Evolutionary conservation across 2,113 vertebrate species (phyloP), one percentile per base, ranked within the genome.

Genomic region (Pterocles orientalis): DNA sequence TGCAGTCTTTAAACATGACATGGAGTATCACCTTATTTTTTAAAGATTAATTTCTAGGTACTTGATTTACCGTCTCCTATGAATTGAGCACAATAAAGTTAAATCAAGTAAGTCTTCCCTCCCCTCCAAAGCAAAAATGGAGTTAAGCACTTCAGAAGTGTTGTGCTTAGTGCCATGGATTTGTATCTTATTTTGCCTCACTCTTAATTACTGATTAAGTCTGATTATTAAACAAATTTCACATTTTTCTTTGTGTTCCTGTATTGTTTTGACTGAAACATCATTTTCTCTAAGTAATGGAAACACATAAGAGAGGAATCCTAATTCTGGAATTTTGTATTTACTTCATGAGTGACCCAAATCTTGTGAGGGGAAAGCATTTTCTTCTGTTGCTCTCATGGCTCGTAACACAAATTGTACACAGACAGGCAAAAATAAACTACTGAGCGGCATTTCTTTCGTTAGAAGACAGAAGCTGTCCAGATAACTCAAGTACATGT

Each of bases 191-290:
- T 65, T 89, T 71, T 75, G 39, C 20, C 34, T 86, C n/a, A 20
- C 36, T 66, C n/a, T 9, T 16, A 88, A 75, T 58, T 83, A 68
- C 43, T 45, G 83, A 86, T 75, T 71, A 71, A 39, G 75, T 64
- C 28, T 14, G 10, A 26, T 66, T 90, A 84, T 87, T 91, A 87
- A 76, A 88, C 5, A 86, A 82, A 89, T 48, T n/a, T 68, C 43
- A 71, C 53, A 25, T 73, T 61, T 90, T 88, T 47, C 15, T 88
- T 92, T 75, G 29, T 68, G 43, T 57, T 60, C 20, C 34, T 56
- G 8, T 41, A 91, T 68, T 71, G 56, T 58, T 94, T 94, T 89
- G 80, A 95, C 83, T 68, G 65, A 70, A 94, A 65, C 54, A 84
- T 76, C 65, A 94, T 58, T 78, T 24, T 14, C 39, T 82, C 17